Evolutionary conservation across 2,888 invertebrate genomes (phyloP).

Genomic region (Plemyria rubiginata): DNA sequence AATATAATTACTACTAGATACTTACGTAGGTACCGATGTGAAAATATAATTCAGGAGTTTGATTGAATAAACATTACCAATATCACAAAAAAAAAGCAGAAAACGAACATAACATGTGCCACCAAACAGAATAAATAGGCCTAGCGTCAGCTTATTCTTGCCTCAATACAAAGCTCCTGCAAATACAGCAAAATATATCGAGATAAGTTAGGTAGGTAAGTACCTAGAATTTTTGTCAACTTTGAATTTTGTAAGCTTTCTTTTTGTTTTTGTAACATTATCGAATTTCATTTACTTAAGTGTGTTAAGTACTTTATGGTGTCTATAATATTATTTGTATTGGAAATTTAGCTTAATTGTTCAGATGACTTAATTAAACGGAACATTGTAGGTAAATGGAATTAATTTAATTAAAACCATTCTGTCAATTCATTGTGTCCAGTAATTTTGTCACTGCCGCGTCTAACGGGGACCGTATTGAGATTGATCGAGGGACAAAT

Average conservation of each 20-base stretch:
- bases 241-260: not conserved
- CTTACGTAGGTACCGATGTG: too few relatives aligned
- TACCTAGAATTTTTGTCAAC: constrained; percentile 3
- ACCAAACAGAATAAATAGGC: constrained; percentile 43
- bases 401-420: constrained; percentile 29
- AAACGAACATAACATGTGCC: constrained; percentile 34
- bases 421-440: constrained; percentile 33
- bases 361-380: constrained; percentile 13
- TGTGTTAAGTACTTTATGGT: too few relatives aligned
- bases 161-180: constrained; percentile 34
- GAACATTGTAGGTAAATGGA: constrained; percentile 18
- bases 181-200: constrained; percentile 19
- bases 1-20: too few relatives aligned
- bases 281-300: not conserved
- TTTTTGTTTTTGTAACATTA: not conserved
- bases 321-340: not conserved
- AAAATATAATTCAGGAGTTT: too few relatives aligned
- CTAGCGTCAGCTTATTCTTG: constrained; percentile 40
- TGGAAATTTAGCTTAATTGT: not conserved
- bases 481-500: constrained; percentile 65
- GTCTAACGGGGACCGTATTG: constrained; percentile 34
- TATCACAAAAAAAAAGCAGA: constrained; percentile 30
- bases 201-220: too few relatives aligned
- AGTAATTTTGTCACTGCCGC: constrained; percentile 23
- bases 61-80: constrained; percentile 18